Conservation (phyloP, 2,888 invertebrate genomes). For the Metallyticus violacea region DNA sequence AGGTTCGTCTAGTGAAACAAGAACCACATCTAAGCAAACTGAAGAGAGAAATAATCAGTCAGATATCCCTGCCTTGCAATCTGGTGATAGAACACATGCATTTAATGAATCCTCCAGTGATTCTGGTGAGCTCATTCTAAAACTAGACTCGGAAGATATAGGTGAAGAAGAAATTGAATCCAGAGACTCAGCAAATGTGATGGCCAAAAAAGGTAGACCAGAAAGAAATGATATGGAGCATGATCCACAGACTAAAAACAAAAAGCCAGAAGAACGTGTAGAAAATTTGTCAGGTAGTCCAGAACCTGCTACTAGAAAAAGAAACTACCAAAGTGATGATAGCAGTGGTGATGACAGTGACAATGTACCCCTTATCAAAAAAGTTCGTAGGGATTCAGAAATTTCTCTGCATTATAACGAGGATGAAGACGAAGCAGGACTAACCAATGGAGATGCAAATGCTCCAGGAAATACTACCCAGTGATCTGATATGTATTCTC, state of each 20-base stretch:
- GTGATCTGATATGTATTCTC: neutral
- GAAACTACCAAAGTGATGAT: conserved; percentile 48
- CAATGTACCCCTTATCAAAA: conserved; percentile 57
- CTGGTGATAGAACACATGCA: neutral
- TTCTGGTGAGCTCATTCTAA: conserved; percentile 47
- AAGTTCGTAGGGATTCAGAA: conserved; percentile 68
- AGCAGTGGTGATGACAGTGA: conserved; percentile 50
- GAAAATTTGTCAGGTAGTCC: conserved; percentile 10
- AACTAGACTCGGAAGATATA: conserved; percentile 47
- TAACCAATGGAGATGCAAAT: conserved; percentile 61
- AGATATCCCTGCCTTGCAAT: neutral
- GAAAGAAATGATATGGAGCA: conserved; percentile 19
- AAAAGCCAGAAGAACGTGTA: conserved; percentile 30
- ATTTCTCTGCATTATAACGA: conserved; percentile 70
- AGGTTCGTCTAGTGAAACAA: neutral
- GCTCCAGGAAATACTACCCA: neutral
- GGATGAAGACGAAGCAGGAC: conserved; percentile 65
- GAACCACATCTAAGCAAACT: neutral
- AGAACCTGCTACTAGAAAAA: conserved; percentile 35
- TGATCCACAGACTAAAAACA: conserved; percentile 27
- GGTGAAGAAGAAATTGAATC: conserved; percentile 45
- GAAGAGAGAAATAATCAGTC: neutral
- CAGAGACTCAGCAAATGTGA: conserved; percentile 41
- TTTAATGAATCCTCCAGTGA: conserved; percentile 46
- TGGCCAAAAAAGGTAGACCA: conserved; percentile 5